Conservation (phyloP, 1,140 invertebrate species). For the Euwallacea fornicatus region DNA sequence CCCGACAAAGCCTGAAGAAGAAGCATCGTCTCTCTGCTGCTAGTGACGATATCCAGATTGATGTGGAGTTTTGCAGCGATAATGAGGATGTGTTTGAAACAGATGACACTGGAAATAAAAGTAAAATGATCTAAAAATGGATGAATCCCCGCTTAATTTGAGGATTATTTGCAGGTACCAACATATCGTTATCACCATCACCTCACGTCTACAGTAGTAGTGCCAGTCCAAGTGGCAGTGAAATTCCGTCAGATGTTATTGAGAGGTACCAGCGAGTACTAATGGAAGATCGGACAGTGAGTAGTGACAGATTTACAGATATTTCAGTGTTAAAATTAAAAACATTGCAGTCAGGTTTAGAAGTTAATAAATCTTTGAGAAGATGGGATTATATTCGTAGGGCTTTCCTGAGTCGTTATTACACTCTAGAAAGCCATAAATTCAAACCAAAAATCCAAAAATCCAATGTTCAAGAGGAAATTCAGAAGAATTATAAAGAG, state of each 20-base stretch:
- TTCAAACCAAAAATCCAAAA: too few relatives aligned
- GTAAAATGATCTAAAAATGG: slow-evolving; percentile 6
- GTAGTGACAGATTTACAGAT: slow-evolving; percentile 11
- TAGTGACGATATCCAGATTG: slow-evolving; percentile 50
- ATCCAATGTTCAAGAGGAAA: slow-evolving; percentile 53
- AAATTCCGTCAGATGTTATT: slow-evolving; percentile 42
- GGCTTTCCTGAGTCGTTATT: slow-evolving; percentile 64
- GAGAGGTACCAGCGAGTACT: slow-evolving; percentile 44
- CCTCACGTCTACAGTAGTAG: slow-evolving; percentile 31
- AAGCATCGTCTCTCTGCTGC: slow-evolving; percentile 52
- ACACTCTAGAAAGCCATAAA: neutral
- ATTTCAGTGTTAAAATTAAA: slow-evolving; percentile 23
- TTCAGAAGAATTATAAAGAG: slow-evolving; percentile 63
- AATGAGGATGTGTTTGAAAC: slow-evolving; percentile 59
- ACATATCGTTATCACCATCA: slow-evolving; percentile 33
- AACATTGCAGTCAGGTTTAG: slow-evolving; percentile 29
- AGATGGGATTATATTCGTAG: slow-evolving; percentile 74
- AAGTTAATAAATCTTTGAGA: slow-evolving; percentile 52
- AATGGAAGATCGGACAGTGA: slow-evolving; percentile 42
- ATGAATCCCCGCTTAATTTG: neutral
- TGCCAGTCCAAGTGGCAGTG: slow-evolving; percentile 30
- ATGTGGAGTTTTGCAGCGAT: slow-evolving; percentile 51
- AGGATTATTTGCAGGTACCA: slow-evolving; percentile 22
- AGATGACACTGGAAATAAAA: slow-evolving; percentile 50
- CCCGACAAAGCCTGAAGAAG: slow-evolving; percentile 67